These are phyloP conservation scores for Melipona quadrifasciata DNA, from an alignment of 1,140 invertebrate genomes.

Conservation along the genomic window DNA sequence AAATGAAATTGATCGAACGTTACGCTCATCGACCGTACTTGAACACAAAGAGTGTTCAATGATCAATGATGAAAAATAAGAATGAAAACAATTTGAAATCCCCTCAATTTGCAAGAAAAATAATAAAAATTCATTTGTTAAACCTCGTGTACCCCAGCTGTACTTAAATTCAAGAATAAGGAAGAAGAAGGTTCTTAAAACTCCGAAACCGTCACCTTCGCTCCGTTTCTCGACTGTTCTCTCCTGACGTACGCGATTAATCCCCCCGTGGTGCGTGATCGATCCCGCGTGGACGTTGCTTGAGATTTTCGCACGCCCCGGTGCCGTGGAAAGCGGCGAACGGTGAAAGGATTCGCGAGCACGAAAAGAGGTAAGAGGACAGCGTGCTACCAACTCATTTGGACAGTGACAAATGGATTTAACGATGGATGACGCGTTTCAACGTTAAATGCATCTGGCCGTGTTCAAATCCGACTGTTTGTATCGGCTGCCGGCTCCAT, in stretches of 20 bases:
- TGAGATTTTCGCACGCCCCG: conserved; percentile 51
- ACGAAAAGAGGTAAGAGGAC: background rate
- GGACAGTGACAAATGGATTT: conserved; percentile 67
- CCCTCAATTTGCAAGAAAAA: no score
- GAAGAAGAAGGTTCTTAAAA: background rate
- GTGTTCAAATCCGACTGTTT: conserved; percentile 42
- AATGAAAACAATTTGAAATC: no score
- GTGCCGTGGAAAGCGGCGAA: conserved; percentile 29
- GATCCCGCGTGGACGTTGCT: conserved; percentile 36
- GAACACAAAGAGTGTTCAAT: no score
- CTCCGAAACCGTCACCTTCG: background rate
- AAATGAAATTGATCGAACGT: no score
- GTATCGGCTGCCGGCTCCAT: conserved; percentile 41
- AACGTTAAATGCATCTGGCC: conserved; percentile 54
- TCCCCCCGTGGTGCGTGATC: conserved; percentile 21
- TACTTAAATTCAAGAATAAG: background rate
- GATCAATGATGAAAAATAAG: no score
- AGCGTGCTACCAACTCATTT: conserved; percentile 31
- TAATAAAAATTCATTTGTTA: no score
- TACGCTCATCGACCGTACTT: no score
- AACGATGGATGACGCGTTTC: conserved; percentile 29
- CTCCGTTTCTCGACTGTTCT: background rate
- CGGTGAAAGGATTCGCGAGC: conserved; percentile 34
- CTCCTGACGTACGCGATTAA: background rate
- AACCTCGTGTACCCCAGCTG: no score